Percentiles rank a stretch among this genome's conserved stretches.
These are phyloP conservation scores for Perdita meconis DNA, from an alignment of 2,888 invertebrate species.

Conservation along the genomic window DNA sequence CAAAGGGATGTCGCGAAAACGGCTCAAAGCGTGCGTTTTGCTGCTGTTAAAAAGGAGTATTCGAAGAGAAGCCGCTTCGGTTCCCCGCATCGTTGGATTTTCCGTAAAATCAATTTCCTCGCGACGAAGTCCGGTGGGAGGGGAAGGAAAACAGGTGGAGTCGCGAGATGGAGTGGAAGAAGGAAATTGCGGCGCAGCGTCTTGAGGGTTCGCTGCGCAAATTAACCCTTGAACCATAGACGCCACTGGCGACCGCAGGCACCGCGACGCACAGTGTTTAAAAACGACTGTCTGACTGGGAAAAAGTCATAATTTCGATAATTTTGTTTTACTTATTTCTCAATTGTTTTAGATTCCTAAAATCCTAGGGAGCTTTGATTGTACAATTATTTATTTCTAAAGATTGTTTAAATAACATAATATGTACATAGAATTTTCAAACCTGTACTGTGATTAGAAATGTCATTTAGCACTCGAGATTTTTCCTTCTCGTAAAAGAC, in stretches of 20 bases:
- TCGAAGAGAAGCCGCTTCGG: not conserved
- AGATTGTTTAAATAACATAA: too few relatives aligned
- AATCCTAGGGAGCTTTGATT: too few relatives aligned
- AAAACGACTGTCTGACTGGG: too few relatives aligned
- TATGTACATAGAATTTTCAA: too few relatives aligned
- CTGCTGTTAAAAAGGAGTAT: not conserved
- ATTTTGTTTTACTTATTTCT: too few relatives aligned
- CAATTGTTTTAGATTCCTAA: too few relatives aligned
- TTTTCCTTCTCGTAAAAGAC: too few relatives aligned
- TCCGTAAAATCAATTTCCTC: conserved; percentile 25
- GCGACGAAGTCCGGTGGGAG: not conserved
- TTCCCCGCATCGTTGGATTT: not conserved
- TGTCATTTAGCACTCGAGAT: too few relatives aligned
- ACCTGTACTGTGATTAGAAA: too few relatives aligned
- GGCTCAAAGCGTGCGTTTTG: not conserved
- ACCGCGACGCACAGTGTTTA: too few relatives aligned
- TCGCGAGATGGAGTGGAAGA: not conserved
- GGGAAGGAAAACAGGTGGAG: not conserved
- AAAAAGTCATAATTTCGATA: too few relatives aligned
- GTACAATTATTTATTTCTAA: too few relatives aligned
- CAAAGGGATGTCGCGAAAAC: not conserved
- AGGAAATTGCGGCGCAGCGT: conserved; percentile 23
- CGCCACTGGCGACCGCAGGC: not conserved
- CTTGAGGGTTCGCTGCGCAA: not conserved
- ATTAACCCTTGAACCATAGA: not conserved